Evolutionary conservation across 1,140 invertebrate genomes (phyloP).

Genomic region (Adoxophyes honmai): DNA sequence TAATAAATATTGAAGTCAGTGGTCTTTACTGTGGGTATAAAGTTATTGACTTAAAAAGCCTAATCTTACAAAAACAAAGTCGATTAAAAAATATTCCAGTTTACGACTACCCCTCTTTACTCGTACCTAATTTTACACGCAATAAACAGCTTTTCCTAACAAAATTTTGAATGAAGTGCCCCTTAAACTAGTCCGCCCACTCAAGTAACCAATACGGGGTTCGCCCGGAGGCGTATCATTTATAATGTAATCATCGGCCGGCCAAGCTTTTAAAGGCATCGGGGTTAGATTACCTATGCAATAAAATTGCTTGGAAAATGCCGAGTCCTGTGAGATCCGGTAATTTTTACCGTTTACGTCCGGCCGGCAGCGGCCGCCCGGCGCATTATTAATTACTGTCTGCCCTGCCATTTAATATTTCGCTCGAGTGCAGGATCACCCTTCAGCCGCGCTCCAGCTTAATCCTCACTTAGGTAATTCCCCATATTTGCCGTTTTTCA

Average conservation of each 20-base stretch:
- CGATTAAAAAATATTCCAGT: no score
- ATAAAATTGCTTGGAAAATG: constrained; percentile 42
- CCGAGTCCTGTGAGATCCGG: constrained; percentile 39
- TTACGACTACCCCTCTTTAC: no score
- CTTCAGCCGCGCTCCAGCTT: constrained; percentile 36
- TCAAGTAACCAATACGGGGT: no score
- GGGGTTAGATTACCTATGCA: constrained; percentile 14
- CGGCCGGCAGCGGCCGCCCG: constrained; percentile 37
- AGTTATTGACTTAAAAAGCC: no score
- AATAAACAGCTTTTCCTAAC: no score
- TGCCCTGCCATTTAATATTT: constrained; percentile 64
- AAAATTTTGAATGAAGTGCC: no score
- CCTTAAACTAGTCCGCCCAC: no score
- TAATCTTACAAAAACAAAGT: no score
- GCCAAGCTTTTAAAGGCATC: constrained; percentile 26
- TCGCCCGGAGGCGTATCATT: not conserved
- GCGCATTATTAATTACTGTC: constrained; percentile 64
- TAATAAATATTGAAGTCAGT: no score
- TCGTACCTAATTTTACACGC: no score
- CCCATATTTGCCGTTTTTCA: constrained; percentile 46
- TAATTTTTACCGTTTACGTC: constrained; percentile 49
- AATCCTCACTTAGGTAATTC: constrained; percentile 53
- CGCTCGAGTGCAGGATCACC: constrained; percentile 53
- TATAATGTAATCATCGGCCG: constrained; percentile 31
- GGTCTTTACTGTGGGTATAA: no score